phyloP scores from a whole-genome alignment of 1,140 invertebrate genomes.

The Lepidurus couesii region DNA sequence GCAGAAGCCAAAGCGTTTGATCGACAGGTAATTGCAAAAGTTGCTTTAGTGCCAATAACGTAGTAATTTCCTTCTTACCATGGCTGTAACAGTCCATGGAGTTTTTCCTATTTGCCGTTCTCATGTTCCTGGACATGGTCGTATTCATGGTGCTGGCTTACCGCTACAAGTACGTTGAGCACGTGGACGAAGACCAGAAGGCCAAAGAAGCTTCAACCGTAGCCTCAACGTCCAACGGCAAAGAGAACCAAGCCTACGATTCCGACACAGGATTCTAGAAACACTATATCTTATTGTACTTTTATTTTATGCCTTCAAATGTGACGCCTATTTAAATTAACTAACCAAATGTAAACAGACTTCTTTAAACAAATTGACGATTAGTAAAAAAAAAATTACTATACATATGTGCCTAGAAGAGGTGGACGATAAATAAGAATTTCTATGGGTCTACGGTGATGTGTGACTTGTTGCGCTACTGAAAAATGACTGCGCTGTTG shows the following conservation, averaged over 20 bases:
- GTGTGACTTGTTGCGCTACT: too few relatives aligned
- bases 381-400: too few relatives aligned
- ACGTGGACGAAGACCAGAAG: constrained; percentile 33
- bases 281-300: too few relatives aligned
- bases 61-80: constrained; percentile 26
- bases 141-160: constrained; percentile 70
- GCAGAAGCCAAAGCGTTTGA: constrained; percentile 60
- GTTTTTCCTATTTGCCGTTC: constrained; percentile 78
- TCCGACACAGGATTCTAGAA: not conserved
- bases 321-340: not conserved
- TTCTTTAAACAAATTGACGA: too few relatives aligned
- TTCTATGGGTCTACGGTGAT: too few relatives aligned
- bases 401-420: too few relatives aligned
- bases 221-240: not conserved
- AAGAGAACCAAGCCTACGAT: constrained; percentile 23
- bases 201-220: constrained; percentile 29
- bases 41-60: not conserved
- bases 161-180: constrained; percentile 47
- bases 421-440: too few relatives aligned
- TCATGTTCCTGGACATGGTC: constrained; percentile 77
- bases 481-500: too few relatives aligned
- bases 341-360: not conserved
- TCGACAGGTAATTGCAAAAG: constrained; percentile 51
- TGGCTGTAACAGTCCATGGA: constrained; percentile 63
- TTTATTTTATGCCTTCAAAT: not conserved